Evolutionary conservation across 2,113 vertebrate genomes (phyloP).

Genomic region (Lutjanus erythropterus): DNA sequence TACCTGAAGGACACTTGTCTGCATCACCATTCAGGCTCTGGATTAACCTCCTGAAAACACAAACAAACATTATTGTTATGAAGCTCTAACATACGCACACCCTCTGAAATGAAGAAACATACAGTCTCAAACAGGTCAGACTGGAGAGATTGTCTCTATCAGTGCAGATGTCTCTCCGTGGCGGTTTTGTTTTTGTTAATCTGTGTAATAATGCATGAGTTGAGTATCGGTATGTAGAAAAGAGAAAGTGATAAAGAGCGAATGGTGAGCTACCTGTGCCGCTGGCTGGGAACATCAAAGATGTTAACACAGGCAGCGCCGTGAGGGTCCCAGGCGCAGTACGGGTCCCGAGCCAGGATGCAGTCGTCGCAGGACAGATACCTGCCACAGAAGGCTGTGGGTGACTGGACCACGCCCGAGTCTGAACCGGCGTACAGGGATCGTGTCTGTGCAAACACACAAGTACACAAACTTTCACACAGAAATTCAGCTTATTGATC

Average conservation of each 20-base stretch:
- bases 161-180: neutral
- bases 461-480: neutral
- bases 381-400: constrained; percentile 91
- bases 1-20: constrained; percentile 87
- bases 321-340: constrained; percentile 91
- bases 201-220: neutral
- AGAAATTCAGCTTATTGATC: neutral
- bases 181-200: neutral
- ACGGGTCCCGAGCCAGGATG: constrained; percentile 93
- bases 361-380: constrained; percentile 91
- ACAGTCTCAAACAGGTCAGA: constrained; percentile 34
- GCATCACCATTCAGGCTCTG: constrained; percentile 91
- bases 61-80: constrained; percentile 16
- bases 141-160: constrained; percentile 26
- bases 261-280: constrained; percentile 56
- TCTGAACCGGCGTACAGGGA: constrained; percentile 93
- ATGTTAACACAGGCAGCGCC: constrained; percentile 83
- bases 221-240: constrained; percentile 9
- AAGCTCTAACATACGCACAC: constrained; percentile 5
- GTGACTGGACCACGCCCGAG: constrained; percentile 92
- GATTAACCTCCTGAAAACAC: constrained; percentile 87
- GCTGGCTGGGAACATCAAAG: constrained; percentile 63
- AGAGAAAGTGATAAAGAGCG: neutral
- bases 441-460: constrained; percentile 81
- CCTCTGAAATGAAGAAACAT: neutral